Conservation (phyloP, 1,140 invertebrate genomes). For the Drosophila neocordata region DNA sequence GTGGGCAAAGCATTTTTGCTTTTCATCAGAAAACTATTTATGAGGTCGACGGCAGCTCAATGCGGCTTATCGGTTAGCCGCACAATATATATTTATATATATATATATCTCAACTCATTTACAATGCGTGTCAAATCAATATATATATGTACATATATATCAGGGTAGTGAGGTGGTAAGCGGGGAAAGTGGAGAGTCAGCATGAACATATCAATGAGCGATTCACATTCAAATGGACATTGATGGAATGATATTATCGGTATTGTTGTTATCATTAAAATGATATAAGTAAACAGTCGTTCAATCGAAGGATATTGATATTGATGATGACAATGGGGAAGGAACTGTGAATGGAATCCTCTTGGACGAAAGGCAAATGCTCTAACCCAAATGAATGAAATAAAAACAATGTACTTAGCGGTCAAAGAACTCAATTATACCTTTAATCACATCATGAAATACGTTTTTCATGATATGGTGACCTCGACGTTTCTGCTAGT, state of each 20-base stretch:
- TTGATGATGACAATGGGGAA: constrained; percentile 5
- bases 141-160: neutral
- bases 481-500: too few species aligned
- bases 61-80: constrained; percentile 31
- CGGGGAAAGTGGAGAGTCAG: neutral
- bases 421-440: too few species aligned
- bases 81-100: neutral
- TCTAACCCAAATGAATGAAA: neutral
- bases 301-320: constrained; percentile 12
- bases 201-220: constrained; percentile 1
- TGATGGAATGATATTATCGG: constrained; percentile 26
- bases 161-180: neutral
- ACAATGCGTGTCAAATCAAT: constrained; percentile 59
- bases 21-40: constrained; percentile 37
- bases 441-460: too few species aligned
- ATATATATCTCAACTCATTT: constrained; percentile 57
- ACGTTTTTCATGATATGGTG: too few species aligned
- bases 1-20: constrained; percentile 27
- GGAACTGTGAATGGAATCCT: constrained; percentile 33
- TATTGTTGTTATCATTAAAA: constrained; percentile 48
- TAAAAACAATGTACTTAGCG: too few species aligned
- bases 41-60: constrained; percentile 36
- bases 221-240: constrained; percentile 3
- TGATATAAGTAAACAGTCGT: constrained; percentile 22
- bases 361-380: neutral